Percentiles rank a stretch among this genome's conserved stretches.
Conservation (phyloP, 1,140 invertebrate species). For the Formica exsecta region DNA sequence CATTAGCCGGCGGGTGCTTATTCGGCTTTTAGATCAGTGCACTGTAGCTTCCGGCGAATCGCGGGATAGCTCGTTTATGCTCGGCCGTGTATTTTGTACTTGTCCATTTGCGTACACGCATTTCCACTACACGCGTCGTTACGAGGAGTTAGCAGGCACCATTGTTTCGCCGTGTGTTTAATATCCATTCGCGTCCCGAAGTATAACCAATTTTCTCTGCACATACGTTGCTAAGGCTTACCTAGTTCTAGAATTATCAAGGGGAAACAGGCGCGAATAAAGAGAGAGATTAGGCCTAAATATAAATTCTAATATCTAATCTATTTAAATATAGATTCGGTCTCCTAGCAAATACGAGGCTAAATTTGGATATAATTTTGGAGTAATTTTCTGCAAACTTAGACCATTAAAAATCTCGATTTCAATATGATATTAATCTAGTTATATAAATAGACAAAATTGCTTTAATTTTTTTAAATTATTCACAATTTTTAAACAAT, state of each 20-base stretch:
- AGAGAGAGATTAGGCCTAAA: too few relatives aligned
- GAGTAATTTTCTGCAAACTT: not conserved
- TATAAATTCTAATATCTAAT: too few relatives aligned
- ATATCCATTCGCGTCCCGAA: conserved; percentile 23
- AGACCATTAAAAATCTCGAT: not conserved
- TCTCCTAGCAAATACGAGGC: too few relatives aligned
- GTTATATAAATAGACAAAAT: too few relatives aligned
- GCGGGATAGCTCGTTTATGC: conserved; percentile 34
- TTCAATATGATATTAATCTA: too few relatives aligned
- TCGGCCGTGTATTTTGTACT: conserved; percentile 49
- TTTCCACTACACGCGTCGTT: conserved; percentile 60
- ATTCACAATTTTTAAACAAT: not conserved
- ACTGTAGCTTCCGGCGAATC: conserved; percentile 45
- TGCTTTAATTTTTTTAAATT: too few relatives aligned
- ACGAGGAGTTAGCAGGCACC: conserved; percentile 44
- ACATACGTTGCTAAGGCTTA: not conserved
- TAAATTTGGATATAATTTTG: not conserved
- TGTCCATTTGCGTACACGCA: conserved; percentile 53
- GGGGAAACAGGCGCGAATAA: not conserved
- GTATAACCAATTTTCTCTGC: conserved; percentile 38
- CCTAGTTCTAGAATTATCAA: not conserved
- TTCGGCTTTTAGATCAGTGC: conserved; percentile 60
- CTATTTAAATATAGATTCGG: too few relatives aligned
- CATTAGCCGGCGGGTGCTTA: conserved; percentile 55
- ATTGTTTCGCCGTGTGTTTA: conserved; percentile 23